phyloP scores from a whole-genome alignment of 1,140 invertebrate genomes.

The Conopomorpha cramerella region DNA sequence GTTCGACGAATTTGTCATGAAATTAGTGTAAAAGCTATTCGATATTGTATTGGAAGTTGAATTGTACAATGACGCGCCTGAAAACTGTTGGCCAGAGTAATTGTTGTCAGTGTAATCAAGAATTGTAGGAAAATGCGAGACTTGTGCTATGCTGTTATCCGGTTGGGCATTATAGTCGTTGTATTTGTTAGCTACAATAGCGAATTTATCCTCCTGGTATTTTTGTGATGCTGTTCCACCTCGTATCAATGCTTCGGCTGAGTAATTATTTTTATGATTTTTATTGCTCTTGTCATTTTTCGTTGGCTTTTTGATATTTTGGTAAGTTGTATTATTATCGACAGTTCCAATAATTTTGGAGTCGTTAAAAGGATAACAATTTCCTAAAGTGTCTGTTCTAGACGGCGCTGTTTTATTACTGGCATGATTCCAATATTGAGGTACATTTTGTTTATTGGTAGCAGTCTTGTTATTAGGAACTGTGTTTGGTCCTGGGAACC shows the following conservation, averaged over 20 bases:
- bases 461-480: too few species aligned
- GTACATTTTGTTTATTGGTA: slow-evolving; percentile 23
- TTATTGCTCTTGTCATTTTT: slow-evolving; percentile 40
- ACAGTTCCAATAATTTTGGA: slow-evolving; percentile 24
- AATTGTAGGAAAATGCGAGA: slow-evolving; percentile 46
- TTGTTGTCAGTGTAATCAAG: slow-evolving; percentile 46
- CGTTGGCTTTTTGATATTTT: slow-evolving; percentile 16
- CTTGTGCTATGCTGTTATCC: slow-evolving; percentile 41
- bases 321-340: slow-evolving; percentile 26
- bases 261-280: slow-evolving; percentile 47
- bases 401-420: slow-evolving; percentile 25
- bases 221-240: slow-evolving; percentile 42
- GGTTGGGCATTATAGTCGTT: slow-evolving; percentile 31
- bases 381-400: slow-evolving; percentile 26
- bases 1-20: slow-evolving; percentile 39
- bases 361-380: slow-evolving; percentile 40
- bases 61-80: slow-evolving; percentile 43
- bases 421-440: slow-evolving; percentile 20
- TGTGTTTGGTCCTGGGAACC: too few species aligned
- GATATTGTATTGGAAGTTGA: slow-evolving; percentile 47
- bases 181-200: slow-evolving; percentile 33
- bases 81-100: slow-evolving; percentile 41
- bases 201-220: slow-evolving; percentile 34
- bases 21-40: slow-evolving; percentile 49
- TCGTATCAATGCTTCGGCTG: slow-evolving; percentile 42